Conservation (phyloP, 2,888 invertebrate genomes). For the Aspidiotus rigidus region DNA sequence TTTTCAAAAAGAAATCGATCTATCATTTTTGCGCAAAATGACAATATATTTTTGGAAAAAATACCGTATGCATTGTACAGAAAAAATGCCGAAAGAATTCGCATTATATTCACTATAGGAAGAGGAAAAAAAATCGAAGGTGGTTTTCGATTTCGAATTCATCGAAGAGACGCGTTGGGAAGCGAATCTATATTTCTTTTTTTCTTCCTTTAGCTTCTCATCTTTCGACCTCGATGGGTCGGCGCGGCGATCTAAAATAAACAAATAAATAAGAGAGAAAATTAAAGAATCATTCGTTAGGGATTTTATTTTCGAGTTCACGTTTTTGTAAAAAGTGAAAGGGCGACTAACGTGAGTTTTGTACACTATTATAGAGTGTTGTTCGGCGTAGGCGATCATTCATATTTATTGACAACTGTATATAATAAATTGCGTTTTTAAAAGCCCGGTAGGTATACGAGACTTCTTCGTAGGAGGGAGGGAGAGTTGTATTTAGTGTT, state of each 20-base stretch:
- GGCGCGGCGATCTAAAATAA: conserved; percentile 5
- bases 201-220: background rate
- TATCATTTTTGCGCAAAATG: conserved; percentile 18
- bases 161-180: conserved; percentile 3
- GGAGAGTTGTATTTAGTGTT: no score
- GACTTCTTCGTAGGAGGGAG: no score
- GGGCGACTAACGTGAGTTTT: conserved; percentile 8
- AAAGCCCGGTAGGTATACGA: background rate
- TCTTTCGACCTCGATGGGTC: no score
- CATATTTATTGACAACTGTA: conserved; percentile 30
- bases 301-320: conserved; percentile 8
- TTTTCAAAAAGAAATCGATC: conserved; percentile 10
- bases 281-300: conserved; percentile 29
- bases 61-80: background rate
- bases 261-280: conserved; percentile 29
- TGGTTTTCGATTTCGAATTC: background rate
- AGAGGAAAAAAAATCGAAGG: no score
- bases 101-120: background rate
- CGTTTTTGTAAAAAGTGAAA: background rate
- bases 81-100: conserved; percentile 21
- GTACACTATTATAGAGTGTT: background rate
- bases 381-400: conserved; percentile 30
- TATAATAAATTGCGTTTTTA: conserved; percentile 26
- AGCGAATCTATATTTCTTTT: conserved; percentile 19
- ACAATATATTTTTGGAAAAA: conserved; percentile 12